Base-by-base conservation (phyloP, 2,797 vertebrate species). In the Pachyuromys duprasi region DNA sequence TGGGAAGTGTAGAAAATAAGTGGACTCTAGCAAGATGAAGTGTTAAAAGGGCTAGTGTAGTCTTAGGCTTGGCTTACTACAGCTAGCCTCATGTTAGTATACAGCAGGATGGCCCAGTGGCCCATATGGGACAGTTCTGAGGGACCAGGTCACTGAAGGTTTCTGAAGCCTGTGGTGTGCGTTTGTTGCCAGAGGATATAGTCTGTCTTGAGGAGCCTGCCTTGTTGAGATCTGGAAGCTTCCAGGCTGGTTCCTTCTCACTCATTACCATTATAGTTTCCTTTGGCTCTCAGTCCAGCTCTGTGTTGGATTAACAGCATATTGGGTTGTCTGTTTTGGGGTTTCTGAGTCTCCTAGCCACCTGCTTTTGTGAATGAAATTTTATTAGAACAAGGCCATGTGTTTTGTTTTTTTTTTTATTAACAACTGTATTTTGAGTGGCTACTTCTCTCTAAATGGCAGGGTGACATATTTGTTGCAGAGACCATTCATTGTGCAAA, bases 1-100 rank as follows among this genome's bases (percentile, higher is more conserved):
- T 78, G 17, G 91, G 89, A 67, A 42, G 20, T n/a, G 28, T 67
- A 70, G 81, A 95, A 79, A 80, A 55, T 78, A 45, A 86, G 79
- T 75, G 62, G 45, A 45, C 31, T 91, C 15, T 33, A 55, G 49
- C 45, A 89, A 89, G 82, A 72, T 42, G 26, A 93, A 95, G 17
- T 91, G 15, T 86, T 70, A 36, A 72, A 49, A 39, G 45, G 60
- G 49, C n/a, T 53, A 75, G 57, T 39, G 26, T 72, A 75, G 55
- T 31, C 15, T 31, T 31, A 24, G 5, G 8, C 62, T 89, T 89
- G 24, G 15, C 18, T 86, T 86, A 13, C 9, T 31, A 0, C 18
- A 81, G 67, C 80, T 75, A 74, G 9, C 84, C 33, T 55, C 3
- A 26, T 39, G 1, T 28, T 57, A n/a, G 20, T 39, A 42, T n/a